Conservation (phyloP, 2,888 invertebrate genomes). For the Auanema sp. region DNA sequence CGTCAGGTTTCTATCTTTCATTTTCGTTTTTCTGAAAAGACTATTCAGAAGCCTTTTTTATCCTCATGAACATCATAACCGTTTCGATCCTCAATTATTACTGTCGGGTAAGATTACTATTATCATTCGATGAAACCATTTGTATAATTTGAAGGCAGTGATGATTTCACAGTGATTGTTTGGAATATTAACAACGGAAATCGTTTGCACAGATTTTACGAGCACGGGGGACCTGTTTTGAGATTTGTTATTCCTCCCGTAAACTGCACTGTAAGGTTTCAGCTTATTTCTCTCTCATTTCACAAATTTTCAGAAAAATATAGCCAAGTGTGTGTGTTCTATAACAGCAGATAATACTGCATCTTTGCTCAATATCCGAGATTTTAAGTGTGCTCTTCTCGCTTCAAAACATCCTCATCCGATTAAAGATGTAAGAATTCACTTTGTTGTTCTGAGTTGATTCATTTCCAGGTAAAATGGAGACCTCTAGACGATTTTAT, state of each 20-base stretch:
- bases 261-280: conserved; percentile 70
- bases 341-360: conserved; percentile 98
- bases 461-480: conserved; percentile 61
- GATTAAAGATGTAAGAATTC: conserved; percentile 73
- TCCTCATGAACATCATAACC: conserved; percentile 81
- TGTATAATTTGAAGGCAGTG: conserved; percentile 78
- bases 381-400: conserved; percentile 89
- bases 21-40: conserved; percentile 67
- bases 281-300: conserved; percentile 12
- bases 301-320: conserved; percentile 32
- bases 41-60: conserved; percentile 91
- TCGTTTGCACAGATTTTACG: conserved; percentile 88
- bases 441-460: not conserved
- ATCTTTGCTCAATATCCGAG: conserved; percentile 84
- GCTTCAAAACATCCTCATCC: conserved; percentile 93
- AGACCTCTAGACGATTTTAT: conserved; percentile 90
- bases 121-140: not conserved
- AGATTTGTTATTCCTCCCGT: conserved; percentile 91
- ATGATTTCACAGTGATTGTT: conserved; percentile 84
- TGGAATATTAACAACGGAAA: conserved; percentile 60
- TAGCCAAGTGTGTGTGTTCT: conserved; percentile 70
- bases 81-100: conserved; percentile 69
- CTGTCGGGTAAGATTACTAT: conserved; percentile 29
- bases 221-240: conserved; percentile 94
- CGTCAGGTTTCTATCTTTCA: conserved; percentile 23